Base-by-base conservation (phyloP, 2,888 invertebrate genomes). In the Volucella inanis region DNA sequence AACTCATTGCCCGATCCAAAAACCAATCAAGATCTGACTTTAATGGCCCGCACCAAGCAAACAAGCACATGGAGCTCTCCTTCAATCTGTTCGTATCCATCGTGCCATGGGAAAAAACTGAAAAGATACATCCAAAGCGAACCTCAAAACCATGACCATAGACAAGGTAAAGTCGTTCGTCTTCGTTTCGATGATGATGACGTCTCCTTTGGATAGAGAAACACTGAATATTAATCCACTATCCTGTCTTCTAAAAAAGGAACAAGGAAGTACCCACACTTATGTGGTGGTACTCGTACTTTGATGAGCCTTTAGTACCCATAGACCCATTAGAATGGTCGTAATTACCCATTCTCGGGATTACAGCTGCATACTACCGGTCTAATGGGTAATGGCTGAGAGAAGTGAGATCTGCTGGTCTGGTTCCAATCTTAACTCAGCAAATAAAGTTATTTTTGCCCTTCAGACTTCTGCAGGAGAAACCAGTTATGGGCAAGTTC, bases 21-120 rank as follows among this genome's bases (percentile, higher is more conserved):
- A 83, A 64, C 79, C 78, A 79, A 83, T 83, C 83, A 83, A 79
- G 83, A 79, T 83, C 83, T 83, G 62, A 70, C 79, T 70, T 83
- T 83, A 83, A 78, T 83, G 64, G 83, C 50, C 74, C 74, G 55
- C 72, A 72, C 62, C 72, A 52, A 52, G 54, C 67, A 49, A 71
- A 50, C 49, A 39, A 39, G 18, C 59, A 64, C 57, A 49, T 41
- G 38, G 41, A 11, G 15, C 71, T 39, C 62, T 55, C 45, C 65
- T 61, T 65, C 31, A 31, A 31, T 31, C 31, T 31, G 64, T 59
- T 50, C 55, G 50, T 72, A 78, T 72, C 67, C 78, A 67, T 45
- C 67, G 38, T 67, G 50, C 31, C 72, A 68, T 78, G 72, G 52
- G 72, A 68, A 64, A 47, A 76, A 64, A 76, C 65, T 41, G 43